Evolutionary conservation across 2,113 vertebrate genomes (phyloP).

Genomic region (Clarias gariepinus): DNA sequence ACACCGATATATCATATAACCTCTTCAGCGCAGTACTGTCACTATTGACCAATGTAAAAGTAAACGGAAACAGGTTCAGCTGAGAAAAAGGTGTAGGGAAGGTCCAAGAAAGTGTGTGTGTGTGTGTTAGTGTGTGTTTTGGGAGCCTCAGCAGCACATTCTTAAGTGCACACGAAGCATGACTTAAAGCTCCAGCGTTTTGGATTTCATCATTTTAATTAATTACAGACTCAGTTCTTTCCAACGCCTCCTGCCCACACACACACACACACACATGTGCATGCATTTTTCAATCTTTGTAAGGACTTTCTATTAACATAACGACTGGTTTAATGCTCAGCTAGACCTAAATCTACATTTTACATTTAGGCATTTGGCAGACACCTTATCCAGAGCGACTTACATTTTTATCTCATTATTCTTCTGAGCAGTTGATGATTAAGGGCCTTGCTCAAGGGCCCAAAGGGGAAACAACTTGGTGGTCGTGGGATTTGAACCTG

Average conservation of each 20-base stretch:
- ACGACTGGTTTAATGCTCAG: background rate
- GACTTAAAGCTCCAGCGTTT: slow-evolving; percentile 44
- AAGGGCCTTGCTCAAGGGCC: no score
- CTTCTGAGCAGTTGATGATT: no score
- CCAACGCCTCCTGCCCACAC: slow-evolving; percentile 2
- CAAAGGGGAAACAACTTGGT: no score
- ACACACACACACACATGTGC: slow-evolving; percentile 3
- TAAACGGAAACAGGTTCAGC: slow-evolving; percentile 1
- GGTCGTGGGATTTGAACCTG: no score
- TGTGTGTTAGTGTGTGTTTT: slow-evolving; percentile 29
- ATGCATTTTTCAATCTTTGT: background rate
- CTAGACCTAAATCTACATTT: background rate
- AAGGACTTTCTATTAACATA: background rate
- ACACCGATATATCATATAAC: background rate
- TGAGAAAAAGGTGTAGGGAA: background rate
- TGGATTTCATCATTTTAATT: slow-evolving; percentile 51
- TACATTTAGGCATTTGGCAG: no score
- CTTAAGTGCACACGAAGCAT: slow-evolving; percentile 45
- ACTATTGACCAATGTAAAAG: background rate
- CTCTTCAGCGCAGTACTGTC: background rate
- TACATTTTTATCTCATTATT: no score
- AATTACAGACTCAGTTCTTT: slow-evolving; percentile 23
- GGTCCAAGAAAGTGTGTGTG: background rate
- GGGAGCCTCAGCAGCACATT: slow-evolving; percentile 46
- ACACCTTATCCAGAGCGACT: no score